These are phyloP conservation scores for Pollenia amentaria DNA, from an alignment of 2,888 invertebrate genomes.

Conservation along the genomic window DNA sequence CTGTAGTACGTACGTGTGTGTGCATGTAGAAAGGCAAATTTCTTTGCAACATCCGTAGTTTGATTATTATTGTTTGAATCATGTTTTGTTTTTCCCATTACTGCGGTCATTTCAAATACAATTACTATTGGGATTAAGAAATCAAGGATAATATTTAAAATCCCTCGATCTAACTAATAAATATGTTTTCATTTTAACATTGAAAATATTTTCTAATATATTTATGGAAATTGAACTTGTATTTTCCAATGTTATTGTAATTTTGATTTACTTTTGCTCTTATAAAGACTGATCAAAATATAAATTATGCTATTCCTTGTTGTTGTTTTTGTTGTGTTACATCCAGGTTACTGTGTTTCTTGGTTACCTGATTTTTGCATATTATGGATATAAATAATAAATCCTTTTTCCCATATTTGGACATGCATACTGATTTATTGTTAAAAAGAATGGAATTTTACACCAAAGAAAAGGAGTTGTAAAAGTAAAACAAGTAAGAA, in stretches of 20 bases:
- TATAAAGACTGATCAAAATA: conserved; percentile 41
- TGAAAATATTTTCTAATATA: not conserved
- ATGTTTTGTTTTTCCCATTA: conserved; percentile 13
- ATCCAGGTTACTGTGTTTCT: conserved; percentile 31
- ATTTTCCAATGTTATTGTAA: not conserved
- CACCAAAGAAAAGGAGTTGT: conserved; percentile 24
- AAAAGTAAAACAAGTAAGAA: not conserved
- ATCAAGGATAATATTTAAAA: conserved; percentile 27
- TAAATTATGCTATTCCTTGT: not conserved
- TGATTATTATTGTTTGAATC: conserved; percentile 4
- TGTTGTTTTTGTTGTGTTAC: not conserved
- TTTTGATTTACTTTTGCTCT: not conserved
- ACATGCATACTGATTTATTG: conserved; percentile 63
- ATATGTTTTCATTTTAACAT: not conserved
- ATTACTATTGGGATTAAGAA: conserved; percentile 31
- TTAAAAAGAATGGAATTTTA: conserved; percentile 21
- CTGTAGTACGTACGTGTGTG: no score
- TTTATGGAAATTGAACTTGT: not conserved
- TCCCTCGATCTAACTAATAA: not conserved
- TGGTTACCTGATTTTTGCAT: conserved; percentile 45
- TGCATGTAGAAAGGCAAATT: conserved; percentile 1
- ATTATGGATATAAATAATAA: conserved; percentile 55
- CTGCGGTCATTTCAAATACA: conserved; percentile 35
- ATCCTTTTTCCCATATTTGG: conserved; percentile 55
- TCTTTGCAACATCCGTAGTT: conserved; percentile 20